A percentile compares a stretch with the other conserved stretches of the same genome.
These are phyloP conservation scores for Argentina silus DNA, from an alignment of 2,797 vertebrate species.

Conservation along the genomic window DNA sequence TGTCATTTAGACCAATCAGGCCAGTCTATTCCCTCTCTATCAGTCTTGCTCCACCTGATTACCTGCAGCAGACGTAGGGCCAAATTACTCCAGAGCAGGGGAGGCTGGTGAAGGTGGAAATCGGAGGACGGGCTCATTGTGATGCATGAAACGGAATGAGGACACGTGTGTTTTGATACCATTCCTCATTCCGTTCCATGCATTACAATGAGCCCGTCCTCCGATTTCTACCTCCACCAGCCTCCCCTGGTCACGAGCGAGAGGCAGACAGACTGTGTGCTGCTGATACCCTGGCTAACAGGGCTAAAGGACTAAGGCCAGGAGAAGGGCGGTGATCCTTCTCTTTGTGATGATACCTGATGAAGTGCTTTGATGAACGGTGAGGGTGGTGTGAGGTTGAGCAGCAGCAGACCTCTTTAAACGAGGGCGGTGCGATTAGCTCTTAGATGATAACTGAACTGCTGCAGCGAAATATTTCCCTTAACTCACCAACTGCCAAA, in stretches of 20 bases:
- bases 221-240: no score
- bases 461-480: slow-evolving; percentile 70
- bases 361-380: no score
- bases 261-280: slow-evolving; percentile 59
- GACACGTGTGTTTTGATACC: no score
- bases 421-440: slow-evolving; percentile 74
- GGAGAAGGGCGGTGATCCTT: slow-evolving; percentile 65
- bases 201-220: no score
- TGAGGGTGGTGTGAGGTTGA: no score
- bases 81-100: slow-evolving; percentile 68
- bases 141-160: no score
- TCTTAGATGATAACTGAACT: slow-evolving; percentile 74
- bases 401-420: slow-evolving; percentile 68
- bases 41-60: slow-evolving; percentile 80
- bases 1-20: slow-evolving; percentile 82
- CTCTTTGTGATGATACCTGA: slow-evolving; percentile 72
- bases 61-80: slow-evolving; percentile 76
- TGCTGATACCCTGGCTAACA: slow-evolving; percentile 77
- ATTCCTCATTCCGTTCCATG: no score
- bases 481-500: no score
- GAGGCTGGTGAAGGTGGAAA: no score
- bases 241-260: no score
- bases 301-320: slow-evolving; percentile 73
- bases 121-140: no score
- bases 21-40: slow-evolving; percentile 76